A percentile compares a stretch with the other conserved stretches of the same genome.
phyloP scores from a whole-genome alignment of 2,113 vertebrate genomes.

The Elephas maximus region DNA sequence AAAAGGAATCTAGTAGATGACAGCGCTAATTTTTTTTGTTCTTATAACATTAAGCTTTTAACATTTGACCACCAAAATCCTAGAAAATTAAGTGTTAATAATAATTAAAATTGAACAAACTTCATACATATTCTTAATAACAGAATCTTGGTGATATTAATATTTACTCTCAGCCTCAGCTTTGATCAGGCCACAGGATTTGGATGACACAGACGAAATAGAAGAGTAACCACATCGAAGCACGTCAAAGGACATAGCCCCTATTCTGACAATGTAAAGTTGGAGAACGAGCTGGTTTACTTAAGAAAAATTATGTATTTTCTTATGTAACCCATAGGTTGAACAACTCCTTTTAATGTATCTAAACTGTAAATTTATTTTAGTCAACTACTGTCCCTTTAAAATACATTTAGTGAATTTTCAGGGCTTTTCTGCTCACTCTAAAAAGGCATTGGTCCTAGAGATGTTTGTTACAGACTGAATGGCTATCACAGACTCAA shows the following conservation, averaged over 20 bases:
- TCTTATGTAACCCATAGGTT: neutral
- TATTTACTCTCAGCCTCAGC: neutral
- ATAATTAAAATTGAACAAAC: neutral
- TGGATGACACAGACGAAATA: neutral
- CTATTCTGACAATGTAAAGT: neutral
- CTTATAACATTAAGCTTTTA: constrained; percentile 1
- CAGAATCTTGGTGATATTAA: neutral
- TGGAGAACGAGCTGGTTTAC: neutral
- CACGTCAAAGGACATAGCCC: neutral
- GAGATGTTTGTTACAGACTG: neutral
- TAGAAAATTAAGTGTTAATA: neutral
- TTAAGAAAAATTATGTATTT: neutral
- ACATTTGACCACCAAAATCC: neutral
- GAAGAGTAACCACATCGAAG: neutral
- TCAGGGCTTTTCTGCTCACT: neutral
- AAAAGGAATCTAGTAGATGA: neutral
- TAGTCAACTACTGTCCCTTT: neutral
- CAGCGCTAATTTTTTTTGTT: neutral
- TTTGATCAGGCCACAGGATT: neutral
- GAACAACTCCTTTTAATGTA: neutral
- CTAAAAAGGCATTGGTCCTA: neutral
- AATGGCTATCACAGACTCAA: neutral
- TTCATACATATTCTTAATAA: neutral
- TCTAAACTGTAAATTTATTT: constrained; percentile 32
- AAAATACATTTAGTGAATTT: neutral